Percentiles rank a stretch among this genome's conserved stretches.
phyloP scores from a whole-genome alignment of 2,888 invertebrate species.

The Danaus chrysippus region DNA sequence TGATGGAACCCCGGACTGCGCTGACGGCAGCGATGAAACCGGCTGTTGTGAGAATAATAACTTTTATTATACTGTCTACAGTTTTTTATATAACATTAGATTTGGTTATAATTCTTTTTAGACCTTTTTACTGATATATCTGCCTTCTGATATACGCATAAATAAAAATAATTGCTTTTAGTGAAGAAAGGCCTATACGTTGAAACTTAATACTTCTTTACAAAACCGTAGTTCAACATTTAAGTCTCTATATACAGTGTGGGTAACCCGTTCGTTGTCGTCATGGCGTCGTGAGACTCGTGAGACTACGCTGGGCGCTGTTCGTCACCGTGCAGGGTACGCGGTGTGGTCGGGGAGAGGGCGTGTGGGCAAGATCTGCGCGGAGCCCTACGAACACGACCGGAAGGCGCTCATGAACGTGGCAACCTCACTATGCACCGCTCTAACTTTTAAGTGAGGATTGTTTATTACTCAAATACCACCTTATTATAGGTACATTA shows the following conservation, averaged over 20 bases:
- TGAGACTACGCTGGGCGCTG: slow-evolving; percentile 83
- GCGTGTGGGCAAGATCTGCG: slow-evolving; percentile 88
- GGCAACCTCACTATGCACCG: slow-evolving; percentile 87
- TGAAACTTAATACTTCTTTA: too few species aligned
- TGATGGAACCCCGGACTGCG: slow-evolving; percentile 90
- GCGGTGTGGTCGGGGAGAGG: slow-evolving; percentile 92
- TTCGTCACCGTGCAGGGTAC: slow-evolving; percentile 87
- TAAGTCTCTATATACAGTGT: slow-evolving; percentile 74
- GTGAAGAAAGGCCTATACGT: too few species aligned
- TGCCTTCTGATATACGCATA: too few species aligned
- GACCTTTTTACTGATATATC: too few species aligned
- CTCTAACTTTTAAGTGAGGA: slow-evolving; percentile 84
- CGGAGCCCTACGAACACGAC: slow-evolving; percentile 85
- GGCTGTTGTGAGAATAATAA: slow-evolving; percentile 86
- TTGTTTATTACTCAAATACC: background rate
- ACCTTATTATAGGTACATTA: background rate
- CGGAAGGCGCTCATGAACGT: slow-evolving; percentile 82
- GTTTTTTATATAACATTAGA: too few species aligned
- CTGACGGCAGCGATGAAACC: slow-evolving; percentile 91
- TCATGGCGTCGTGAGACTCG: slow-evolving; percentile 81
- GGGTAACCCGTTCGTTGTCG: slow-evolving; percentile 84
- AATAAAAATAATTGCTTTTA: too few species aligned
- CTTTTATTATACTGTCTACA: too few species aligned
- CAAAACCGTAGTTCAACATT: too few species aligned
- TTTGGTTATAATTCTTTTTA: too few species aligned